These are phyloP conservation scores for Bellardia bayeri DNA, from an alignment of 2,888 invertebrate genomes.

Conservation along the genomic window DNA sequence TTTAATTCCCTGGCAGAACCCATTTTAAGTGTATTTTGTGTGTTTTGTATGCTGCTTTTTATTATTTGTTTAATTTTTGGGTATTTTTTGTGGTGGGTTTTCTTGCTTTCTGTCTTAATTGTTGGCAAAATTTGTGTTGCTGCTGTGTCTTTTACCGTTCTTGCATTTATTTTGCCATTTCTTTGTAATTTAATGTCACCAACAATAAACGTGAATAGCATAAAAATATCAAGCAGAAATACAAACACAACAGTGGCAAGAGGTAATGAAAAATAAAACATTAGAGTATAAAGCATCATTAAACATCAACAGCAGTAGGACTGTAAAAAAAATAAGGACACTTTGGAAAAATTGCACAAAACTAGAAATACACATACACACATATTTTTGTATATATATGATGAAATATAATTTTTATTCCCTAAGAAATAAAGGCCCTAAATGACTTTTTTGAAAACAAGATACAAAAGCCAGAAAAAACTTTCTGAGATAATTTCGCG, in stretches of 20 bases:
- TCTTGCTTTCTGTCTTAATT: conserved; percentile 8
- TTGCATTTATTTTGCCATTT: conserved; percentile 6
- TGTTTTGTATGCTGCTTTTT: conserved; percentile 18
- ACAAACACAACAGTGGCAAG: conserved; percentile 17
- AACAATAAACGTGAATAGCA: conserved; percentile 60
- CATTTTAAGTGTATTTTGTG: conserved; percentile 9
- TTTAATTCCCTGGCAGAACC: conserved; percentile 14
- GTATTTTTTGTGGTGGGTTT: neutral
- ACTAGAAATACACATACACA: neutral
- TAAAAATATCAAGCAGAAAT: conserved; percentile 43
- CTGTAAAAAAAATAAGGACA: conserved; percentile 36
- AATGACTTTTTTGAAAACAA: too few species aligned
- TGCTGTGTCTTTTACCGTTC: neutral
- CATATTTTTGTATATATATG: too few species aligned
- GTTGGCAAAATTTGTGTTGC: conserved; percentile 27
- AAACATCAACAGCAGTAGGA: conserved; percentile 34
- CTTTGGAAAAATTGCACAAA: conserved; percentile 7
- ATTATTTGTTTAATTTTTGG: conserved; percentile 26
- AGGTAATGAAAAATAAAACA: neutral
- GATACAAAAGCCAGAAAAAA: too few species aligned
- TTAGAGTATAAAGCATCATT: conserved; percentile 53
- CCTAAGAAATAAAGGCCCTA: too few species aligned
- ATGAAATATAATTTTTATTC: too few species aligned
- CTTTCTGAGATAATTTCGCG: too few species aligned
- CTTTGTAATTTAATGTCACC: conserved; percentile 52